Base-by-base conservation (phyloP, 2,797 vertebrate genomes). In the Sandelia bainsii region DNA sequence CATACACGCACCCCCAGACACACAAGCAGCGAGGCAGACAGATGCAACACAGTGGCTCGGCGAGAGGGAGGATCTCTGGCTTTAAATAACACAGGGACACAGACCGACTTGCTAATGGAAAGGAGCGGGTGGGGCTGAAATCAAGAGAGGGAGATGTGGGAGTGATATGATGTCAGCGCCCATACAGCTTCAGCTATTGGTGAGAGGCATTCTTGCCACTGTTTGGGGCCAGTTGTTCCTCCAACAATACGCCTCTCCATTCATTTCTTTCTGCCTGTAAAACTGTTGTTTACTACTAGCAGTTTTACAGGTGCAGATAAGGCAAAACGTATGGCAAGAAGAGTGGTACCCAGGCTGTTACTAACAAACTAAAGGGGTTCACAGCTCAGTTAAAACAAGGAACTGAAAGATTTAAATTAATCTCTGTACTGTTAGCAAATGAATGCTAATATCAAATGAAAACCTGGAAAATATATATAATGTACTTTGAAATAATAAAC, bases 71-170 rank as follows among this genome's bases (percentile, higher is more conserved):
- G 87, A 84, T 92, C 90, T 91, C 83, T 83, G 84, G 91, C 89
- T 94, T 93, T 93, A 94, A 94, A 94, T 93, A 94, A 93, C 90
- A 92, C 91, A 81, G 88, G 85, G 91, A 92, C 89, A 93, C 62
- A 79, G 90, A 92, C 82, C 72, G 89, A 93, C 91, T 92, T 78
- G 87, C 93, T 91, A 91, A 93, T 91, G 90, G 86, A 77, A 83
- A 89, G 87, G 83, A 90, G 88, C 80, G 89, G 89, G 91, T 88
- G 90, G 89, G 91, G 91, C 84, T 86, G 86, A 82, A 84, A 88
- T 91, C 77, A 83, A 89, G 86, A 77, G 80, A 72, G 46, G 57
- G 80, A 83, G 86, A 86, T 85, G 85, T 79, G 79, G 87, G 86
- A 87, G 88, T 89, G 92, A 92, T 91, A 87, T 94, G 94, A 94